Base-by-base conservation (phyloP, 2,888 invertebrate species). In the Diachrysia chrysitis region DNA sequence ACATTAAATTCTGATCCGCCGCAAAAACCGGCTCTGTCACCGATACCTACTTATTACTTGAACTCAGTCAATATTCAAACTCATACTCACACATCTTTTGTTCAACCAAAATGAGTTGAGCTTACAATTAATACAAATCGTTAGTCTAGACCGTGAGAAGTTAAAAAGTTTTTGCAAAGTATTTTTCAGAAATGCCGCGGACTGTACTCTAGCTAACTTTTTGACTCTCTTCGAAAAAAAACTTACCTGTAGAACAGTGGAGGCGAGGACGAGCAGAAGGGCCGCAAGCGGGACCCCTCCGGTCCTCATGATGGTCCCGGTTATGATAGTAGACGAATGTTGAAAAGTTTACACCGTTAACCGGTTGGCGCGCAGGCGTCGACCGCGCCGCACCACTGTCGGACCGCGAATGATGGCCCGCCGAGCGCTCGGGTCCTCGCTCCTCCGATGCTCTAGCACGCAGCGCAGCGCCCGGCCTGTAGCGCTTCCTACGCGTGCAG, bases 331-430 rank as follows among this genome's bases (percentile, higher is more conserved):
- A 76, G 78, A 82, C 88, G 87, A 84, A 87, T 88, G 85, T 84
- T 89, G 81, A 73, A 86, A 91, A 93, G 89, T 91, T 90, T 86
- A 78, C 81, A 83, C 78, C 82, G 82, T 70, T 69, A 80, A 72
- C 78, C 83, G 88, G 82, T 81, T 78, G 83, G 85, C 88, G 91
- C 90, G 88, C 85, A 86, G 84, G 86, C 89, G 84, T 85, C 90
- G 89, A 87, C 90, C 89, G 90, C 90, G 90, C 93, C 89, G 85
- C 89, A 84, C 89, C 81, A 89, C 87, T 85, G 90, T 86, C 91
- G 86, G 87, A 87, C 88, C 89, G 92, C 93, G 93, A 94, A 90
- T 94, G 93, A 84, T 76, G 82, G 66, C 57, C 42, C 25, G 53
- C 55, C 61, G 64, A 63, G 67, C 63, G 67, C 70, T 61, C 71